phyloP scores from a whole-genome alignment of 2,113 vertebrate species.

The Pandion haliaetus region DNA sequence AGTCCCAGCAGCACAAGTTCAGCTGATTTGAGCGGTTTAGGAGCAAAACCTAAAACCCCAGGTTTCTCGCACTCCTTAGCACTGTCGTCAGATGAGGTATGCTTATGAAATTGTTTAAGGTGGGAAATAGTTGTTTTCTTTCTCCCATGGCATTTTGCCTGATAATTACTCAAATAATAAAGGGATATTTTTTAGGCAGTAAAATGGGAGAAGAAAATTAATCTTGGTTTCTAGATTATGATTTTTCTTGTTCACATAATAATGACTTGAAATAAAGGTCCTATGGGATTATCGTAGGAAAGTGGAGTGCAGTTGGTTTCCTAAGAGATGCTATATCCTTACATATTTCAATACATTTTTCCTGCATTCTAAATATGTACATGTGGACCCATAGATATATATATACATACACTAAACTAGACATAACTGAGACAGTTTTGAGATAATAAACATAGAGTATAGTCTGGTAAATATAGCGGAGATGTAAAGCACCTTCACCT shows the following conservation, averaged over 20 bases:
- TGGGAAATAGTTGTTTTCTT: not conserved
- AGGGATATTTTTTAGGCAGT: not conserved
- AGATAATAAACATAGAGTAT: not conserved
- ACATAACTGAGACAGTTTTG: not conserved
- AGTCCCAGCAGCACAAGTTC: slow-evolving; percentile 93
- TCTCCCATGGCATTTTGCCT: not conserved
- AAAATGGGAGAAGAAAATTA: not conserved
- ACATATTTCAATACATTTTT: not conserved
- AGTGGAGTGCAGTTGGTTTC: not conserved
- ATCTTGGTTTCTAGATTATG: not conserved
- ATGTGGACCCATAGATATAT: not conserved
- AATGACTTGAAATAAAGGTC: not conserved
- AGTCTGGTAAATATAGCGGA: not conserved
- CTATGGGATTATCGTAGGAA: fast-evolving
- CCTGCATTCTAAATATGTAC: not conserved
- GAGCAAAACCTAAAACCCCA: slow-evolving; percentile 80
- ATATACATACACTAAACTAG: not conserved
- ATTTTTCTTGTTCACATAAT: not conserved
- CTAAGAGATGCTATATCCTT: not conserved
- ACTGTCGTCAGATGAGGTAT: slow-evolving; percentile 94
- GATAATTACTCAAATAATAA: not conserved
- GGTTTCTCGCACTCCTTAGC: slow-evolving; percentile 78
- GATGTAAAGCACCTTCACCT: not conserved
- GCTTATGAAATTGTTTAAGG: not conserved
- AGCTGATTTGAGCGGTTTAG: slow-evolving; percentile 85